These are phyloP conservation scores for Ceyx margarethae DNA, from an alignment of 2,113 vertebrate species.

Conservation along the genomic window DNA sequence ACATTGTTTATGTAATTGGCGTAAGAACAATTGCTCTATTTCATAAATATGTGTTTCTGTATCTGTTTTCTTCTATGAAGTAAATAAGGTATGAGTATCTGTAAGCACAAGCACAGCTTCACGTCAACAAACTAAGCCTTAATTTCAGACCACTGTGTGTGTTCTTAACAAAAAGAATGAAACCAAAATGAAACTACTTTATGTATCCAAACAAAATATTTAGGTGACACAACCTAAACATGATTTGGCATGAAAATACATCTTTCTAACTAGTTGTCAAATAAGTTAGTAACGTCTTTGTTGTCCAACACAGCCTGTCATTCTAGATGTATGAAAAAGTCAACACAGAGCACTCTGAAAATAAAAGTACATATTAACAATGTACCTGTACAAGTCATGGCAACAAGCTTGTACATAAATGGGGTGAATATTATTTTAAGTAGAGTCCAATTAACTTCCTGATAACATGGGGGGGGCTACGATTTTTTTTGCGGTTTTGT, in stretches of 20 bases:
- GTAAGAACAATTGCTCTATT: neutral
- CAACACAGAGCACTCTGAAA: neutral
- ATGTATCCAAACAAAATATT: neutral
- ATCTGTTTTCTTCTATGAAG: neutral
- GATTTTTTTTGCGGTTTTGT: neutral
- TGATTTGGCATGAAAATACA: accelerated
- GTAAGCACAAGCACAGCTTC: neutral
- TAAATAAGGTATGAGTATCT: accelerated
- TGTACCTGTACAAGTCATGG: neutral
- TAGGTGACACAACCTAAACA: neutral
- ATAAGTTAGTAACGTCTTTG: neutral
- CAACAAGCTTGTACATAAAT: neutral
- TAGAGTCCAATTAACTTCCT: neutral
- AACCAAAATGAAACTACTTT: neutral
- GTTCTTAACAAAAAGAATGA: neutral
- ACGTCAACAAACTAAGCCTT: neutral
- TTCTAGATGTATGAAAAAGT: neutral
- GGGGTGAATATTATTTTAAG: neutral
- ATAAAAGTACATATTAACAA: neutral
- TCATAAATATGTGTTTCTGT: neutral
- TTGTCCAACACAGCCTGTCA: neutral
- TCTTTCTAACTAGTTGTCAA: neutral
- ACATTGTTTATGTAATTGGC: neutral
- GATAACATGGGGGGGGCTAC: accelerated
- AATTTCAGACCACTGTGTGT: neutral